A percentile compares a stretch with the other conserved stretches of the same genome.
Evolutionary conservation across 2,888 invertebrate genomes (phyloP).

Genomic region (Drosophila subsilvestris): DNA sequence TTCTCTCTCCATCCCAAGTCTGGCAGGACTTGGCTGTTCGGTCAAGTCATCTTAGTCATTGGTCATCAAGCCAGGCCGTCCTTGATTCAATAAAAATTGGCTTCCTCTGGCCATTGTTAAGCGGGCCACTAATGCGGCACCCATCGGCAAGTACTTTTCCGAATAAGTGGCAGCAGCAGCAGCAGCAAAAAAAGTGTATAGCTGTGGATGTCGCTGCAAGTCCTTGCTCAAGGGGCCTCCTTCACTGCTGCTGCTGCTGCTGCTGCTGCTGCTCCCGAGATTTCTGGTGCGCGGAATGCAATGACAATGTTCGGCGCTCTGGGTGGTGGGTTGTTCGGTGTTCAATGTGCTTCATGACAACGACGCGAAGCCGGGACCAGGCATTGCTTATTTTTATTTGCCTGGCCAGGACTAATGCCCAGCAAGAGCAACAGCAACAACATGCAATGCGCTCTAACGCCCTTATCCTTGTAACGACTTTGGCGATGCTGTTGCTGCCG

Average conservation of each 20-base stretch:
- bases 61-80: slow-evolving; percentile 24
- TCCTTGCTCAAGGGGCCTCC: not conserved
- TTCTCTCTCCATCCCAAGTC: not conserved
- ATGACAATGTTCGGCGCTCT: slow-evolving; percentile 59
- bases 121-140: slow-evolving; percentile 67
- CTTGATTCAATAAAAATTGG: slow-evolving; percentile 71
- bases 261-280: not conserved
- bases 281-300: slow-evolving; percentile 44
- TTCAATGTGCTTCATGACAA: slow-evolving; percentile 71
- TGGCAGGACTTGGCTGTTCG: slow-evolving; percentile 11
- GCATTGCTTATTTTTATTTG: slow-evolving; percentile 79
- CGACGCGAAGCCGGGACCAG: slow-evolving; percentile 47
- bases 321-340: slow-evolving; percentile 37
- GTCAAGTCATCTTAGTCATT: slow-evolving; percentile 27
- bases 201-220: slow-evolving; percentile 2
- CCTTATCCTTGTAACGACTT: slow-evolving; percentile 78
- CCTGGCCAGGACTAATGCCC: slow-evolving; percentile 72
- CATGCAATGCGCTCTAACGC: slow-evolving; percentile 69
- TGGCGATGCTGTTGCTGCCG: slow-evolving; percentile 17
- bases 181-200: slow-evolving; percentile 32
- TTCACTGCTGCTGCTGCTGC: not conserved
- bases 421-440: slow-evolving; percentile 39
- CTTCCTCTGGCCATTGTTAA: slow-evolving; percentile 68
- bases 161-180: slow-evolving; percentile 48
- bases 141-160: slow-evolving; percentile 58